A percentile compares a stretch with the other conserved stretches of the same genome.
Conservation (phyloP, 2,797 vertebrate genomes). For the Eulemur albifrons region DNA sequence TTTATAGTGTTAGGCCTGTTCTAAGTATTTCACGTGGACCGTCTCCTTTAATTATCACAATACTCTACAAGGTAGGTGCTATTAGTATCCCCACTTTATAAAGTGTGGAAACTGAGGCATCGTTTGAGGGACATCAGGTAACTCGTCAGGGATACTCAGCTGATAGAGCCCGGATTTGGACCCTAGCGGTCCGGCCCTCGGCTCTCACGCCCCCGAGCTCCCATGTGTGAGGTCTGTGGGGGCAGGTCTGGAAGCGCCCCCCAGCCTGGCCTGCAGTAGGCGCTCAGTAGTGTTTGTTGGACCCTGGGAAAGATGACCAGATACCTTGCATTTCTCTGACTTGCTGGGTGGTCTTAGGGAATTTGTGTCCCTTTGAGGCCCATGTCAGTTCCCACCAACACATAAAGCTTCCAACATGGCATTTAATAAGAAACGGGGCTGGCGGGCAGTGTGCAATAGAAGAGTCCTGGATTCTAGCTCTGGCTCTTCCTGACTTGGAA, state of each 20-base stretch:
- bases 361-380: neutral
- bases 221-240: no score
- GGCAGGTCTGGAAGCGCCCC: neutral
- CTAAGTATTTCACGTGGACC: neutral
- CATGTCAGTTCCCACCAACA: neutral
- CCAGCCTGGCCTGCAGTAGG: neutral
- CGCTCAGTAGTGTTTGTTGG: neutral
- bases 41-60: neutral
- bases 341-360: neutral
- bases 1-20: neutral
- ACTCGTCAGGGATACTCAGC: neutral
- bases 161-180: neutral
- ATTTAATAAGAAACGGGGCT: neutral
- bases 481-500: neutral
- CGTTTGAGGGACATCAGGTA: neutral
- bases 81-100: neutral
- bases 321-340: neutral
- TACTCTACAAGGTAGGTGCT: neutral
- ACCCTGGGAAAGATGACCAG: neutral
- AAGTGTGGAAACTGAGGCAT: neutral
- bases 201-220: rapidly evolving
- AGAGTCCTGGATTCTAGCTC: neutral
- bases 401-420: neutral
- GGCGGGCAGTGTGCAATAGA: rapidly evolving
- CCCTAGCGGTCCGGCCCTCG: rapidly evolving